Evolutionary conservation across 2,888 invertebrate species (phyloP).

Genomic region (Cantharis nigra): DNA sequence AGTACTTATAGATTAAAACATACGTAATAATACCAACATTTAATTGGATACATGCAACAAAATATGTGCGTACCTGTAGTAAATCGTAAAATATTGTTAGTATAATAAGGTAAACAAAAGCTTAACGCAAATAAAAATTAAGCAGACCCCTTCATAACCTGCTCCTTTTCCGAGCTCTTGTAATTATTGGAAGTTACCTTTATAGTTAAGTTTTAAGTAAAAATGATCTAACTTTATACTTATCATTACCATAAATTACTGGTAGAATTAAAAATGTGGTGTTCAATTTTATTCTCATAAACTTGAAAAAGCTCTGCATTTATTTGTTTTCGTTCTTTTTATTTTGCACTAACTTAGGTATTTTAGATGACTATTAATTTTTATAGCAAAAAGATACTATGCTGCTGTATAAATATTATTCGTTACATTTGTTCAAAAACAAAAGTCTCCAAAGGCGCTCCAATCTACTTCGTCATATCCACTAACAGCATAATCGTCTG

Average conservation of each 20-base stretch:
- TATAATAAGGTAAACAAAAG: neutral
- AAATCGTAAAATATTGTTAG: neutral
- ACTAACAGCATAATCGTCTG: conserved; percentile 59
- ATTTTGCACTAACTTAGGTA: neutral
- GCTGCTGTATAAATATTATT: neutral
- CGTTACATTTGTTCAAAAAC: conserved; percentile 57
- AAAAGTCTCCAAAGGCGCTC: conserved; percentile 66
- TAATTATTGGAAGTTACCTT: neutral
- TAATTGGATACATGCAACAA: neutral
- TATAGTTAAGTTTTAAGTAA: neutral
- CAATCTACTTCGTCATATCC: conserved; percentile 74
- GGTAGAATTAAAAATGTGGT: neutral
- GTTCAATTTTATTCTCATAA: neutral
- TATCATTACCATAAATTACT: neutral
- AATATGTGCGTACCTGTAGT: neutral
- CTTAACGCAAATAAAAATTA: neutral
- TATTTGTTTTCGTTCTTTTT: neutral
- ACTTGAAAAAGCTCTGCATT: neutral
- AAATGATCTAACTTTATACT: neutral
- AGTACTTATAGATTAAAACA: no score
- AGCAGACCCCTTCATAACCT: neutral
- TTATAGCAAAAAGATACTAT: neutral
- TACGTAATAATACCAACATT: neutral
- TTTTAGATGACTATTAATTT: neutral
- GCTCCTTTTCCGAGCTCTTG: neutral